Evolutionary conservation across 1,140 invertebrate species (phyloP).

Genomic region (Aphidius ervi): DNA sequence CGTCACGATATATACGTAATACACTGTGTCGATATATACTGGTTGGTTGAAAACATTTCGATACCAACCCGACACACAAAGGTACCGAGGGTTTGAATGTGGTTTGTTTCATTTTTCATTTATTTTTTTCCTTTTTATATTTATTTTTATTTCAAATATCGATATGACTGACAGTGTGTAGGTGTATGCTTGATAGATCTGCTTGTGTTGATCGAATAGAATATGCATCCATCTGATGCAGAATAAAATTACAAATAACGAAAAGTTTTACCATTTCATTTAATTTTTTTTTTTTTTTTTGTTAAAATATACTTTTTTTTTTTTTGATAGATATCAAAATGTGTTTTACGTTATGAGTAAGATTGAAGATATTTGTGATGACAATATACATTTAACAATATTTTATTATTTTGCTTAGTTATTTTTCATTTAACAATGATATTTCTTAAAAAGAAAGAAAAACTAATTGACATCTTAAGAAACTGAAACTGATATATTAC

Average conservation of each 20-base stretch:
- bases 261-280: too few species aligned
- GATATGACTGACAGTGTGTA: not conserved
- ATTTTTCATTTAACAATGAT: too few species aligned
- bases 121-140: not conserved
- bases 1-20: conserved; percentile 5
- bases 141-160: not conserved
- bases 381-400: too few species aligned
- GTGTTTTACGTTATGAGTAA: too few species aligned
- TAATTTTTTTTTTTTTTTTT: too few species aligned
- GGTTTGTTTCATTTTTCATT: not conserved
- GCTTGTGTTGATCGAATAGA: conserved; percentile 9
- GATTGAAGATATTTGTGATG: too few species aligned
- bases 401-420: too few species aligned
- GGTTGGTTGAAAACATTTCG: not conserved
- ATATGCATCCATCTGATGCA: conserved; percentile 1
- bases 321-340: not conserved
- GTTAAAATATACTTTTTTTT: not conserved
- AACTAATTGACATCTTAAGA: too few species aligned
- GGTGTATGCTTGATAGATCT: not conserved
- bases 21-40: too few species aligned
- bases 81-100: not conserved
- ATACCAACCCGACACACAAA: conserved; percentile 7
- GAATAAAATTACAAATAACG: not conserved
- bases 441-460: too few species aligned
- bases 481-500: too few species aligned